phyloP scores from a whole-genome alignment of 2,888 invertebrate species.

The Paralinhomoeus sp. region DNA sequence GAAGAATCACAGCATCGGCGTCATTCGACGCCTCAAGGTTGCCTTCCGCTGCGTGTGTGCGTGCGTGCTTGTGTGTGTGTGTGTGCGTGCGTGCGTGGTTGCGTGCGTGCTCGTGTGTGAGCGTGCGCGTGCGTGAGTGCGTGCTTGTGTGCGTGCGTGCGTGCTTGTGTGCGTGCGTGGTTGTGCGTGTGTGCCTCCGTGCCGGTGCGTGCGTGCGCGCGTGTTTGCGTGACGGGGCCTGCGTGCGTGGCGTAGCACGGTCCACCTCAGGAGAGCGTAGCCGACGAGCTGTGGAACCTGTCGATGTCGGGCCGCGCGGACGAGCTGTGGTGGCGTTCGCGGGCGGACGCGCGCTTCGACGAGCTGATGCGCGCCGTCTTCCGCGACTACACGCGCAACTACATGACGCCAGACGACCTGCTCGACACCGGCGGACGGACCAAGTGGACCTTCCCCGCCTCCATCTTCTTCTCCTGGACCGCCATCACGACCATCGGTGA shows the following conservation, averaged over 20 bases:
- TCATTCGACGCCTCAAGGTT: background rate
- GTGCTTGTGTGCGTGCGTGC: too few relatives aligned
- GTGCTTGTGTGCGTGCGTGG: too few relatives aligned
- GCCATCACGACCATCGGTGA: constrained; percentile 25
- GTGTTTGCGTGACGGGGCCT: too few relatives aligned
- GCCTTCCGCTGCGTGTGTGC: too few relatives aligned
- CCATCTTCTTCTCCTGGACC: constrained; percentile 25
- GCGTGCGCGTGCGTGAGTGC: too few relatives aligned
- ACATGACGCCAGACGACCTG: constrained; percentile 22
- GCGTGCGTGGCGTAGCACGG: too few relatives aligned
- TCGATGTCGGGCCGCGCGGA: background rate
- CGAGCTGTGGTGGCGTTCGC: background rate
- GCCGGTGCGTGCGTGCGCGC: too few relatives aligned
- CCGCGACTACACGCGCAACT: constrained; percentile 20
- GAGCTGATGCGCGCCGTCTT: constrained; percentile 18
- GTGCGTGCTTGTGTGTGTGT: too few relatives aligned
- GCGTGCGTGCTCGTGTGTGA: too few relatives aligned
- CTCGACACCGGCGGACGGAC: constrained; percentile 14
- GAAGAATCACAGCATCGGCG: background rate
- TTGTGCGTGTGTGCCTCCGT: too few relatives aligned
- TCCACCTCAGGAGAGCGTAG: background rate
- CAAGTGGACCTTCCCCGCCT: constrained; percentile 23
- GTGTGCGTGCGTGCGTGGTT: too few relatives aligned
- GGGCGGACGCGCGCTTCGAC: constrained; percentile 11
- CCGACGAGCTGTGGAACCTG: background rate